These are phyloP conservation scores for Rhopalosiphum nymphaeae DNA, from an alignment of 2,888 invertebrate species.

Conservation along the genomic window DNA sequence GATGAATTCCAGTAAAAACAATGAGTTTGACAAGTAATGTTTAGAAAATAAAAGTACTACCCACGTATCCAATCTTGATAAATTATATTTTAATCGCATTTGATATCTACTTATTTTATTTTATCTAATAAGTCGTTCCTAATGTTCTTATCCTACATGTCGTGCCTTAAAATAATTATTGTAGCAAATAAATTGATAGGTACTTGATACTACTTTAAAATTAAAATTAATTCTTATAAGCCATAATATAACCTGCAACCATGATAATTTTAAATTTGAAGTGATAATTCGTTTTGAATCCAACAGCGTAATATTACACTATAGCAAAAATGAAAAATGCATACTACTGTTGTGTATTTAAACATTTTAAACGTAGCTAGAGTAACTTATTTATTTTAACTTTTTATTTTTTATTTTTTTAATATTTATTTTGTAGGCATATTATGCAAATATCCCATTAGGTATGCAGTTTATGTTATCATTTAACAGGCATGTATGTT, in stretches of 20 bases:
- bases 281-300: background rate
- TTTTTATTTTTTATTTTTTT: background rate
- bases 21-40: background rate
- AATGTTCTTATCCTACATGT: background rate
- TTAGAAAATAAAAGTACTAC: background rate
- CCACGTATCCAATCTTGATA: background rate
- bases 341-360: background rate
- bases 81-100: background rate
- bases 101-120: background rate
- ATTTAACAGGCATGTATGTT: conserved; percentile 53
- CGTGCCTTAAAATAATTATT: background rate
- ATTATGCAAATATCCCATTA: conserved; percentile 30
- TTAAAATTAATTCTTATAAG: background rate
- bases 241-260: background rate
- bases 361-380: background rate
- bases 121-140: background rate
- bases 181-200: background rate
- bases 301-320: background rate
- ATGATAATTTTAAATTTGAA: background rate
- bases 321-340: background rate
- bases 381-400: background rate
- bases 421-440: background rate
- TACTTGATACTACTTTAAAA: background rate
- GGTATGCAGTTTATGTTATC: conserved; percentile 26
- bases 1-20: background rate